These are phyloP conservation scores for Pristiophorus japonicus DNA, from an alignment of 2,113 vertebrate species.

Conservation along the genomic window DNA sequence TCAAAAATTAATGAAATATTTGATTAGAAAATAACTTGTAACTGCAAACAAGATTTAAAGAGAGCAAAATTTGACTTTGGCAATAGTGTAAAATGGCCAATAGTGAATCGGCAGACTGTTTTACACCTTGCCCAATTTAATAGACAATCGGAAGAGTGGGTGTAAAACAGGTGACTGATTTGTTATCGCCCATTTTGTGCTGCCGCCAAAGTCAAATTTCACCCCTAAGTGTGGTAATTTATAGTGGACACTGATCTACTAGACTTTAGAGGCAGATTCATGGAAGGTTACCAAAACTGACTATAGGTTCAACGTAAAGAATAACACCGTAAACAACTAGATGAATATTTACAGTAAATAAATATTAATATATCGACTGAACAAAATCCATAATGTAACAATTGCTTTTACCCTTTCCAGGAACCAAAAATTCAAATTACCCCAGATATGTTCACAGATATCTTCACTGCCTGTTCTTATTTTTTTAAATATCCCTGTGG, in stretches of 20 bases:
- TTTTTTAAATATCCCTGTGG: constrained; percentile 8
- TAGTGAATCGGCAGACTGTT: not conserved
- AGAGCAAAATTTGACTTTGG: not conserved
- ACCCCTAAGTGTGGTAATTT: not conserved
- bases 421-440: constrained; percentile 4
- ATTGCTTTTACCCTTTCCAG: constrained; percentile 4
- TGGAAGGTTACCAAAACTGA: not conserved
- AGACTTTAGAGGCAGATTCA: not conserved
- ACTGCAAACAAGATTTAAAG: not conserved
- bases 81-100: not conserved
- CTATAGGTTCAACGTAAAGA: not conserved
- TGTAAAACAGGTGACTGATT: not conserved
- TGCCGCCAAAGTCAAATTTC: not conserved
- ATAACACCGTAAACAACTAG: not conserved
- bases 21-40: not conserved
- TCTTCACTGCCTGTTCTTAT: not conserved
- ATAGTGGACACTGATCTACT: not conserved
- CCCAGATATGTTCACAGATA: not conserved
- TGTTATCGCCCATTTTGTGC: too few relatives aligned
- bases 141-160: not conserved
- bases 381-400: not conserved
- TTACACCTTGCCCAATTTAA: not conserved
- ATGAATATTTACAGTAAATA: not conserved
- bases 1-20: not conserved
- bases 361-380: not conserved